Evolutionary conservation across 2,888 invertebrate species (phyloP).

Genomic region (Andrena flavipes): DNA sequence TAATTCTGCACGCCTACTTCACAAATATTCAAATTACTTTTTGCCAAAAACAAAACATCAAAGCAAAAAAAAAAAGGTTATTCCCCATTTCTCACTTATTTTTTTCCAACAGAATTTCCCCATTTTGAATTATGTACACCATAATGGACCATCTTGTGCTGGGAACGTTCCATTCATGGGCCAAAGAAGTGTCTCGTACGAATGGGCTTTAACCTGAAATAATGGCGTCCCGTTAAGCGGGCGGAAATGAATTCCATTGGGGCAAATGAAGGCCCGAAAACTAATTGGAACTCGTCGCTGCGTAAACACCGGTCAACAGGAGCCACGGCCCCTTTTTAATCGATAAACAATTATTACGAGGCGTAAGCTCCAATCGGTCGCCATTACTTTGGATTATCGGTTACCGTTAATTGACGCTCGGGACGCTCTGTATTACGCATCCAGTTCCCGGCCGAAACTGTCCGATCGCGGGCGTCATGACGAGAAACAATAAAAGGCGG

Average conservation of each 20-base stretch:
- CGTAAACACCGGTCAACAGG: constrained; percentile 30
- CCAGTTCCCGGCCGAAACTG: constrained; percentile 48
- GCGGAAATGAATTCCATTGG: constrained; percentile 11
- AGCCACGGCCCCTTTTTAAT: constrained; percentile 50
- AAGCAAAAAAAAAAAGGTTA: no score
- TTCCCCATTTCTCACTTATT: no score
- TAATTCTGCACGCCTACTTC: no score
- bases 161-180: no score
- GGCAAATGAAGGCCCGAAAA: constrained; percentile 14
- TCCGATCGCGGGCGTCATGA: constrained; percentile 48
- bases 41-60: no score
- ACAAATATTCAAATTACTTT: no score
- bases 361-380: constrained; percentile 64
- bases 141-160: no score
- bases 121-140: no score
- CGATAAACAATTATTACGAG: constrained; percentile 64
- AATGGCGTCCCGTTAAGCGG: constrained; percentile 1
- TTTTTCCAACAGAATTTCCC: no score
- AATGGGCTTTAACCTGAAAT: neutral
- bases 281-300: constrained; percentile 42
- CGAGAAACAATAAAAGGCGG: constrained; percentile 52
- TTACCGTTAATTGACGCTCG: constrained; percentile 64
- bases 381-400: constrained; percentile 66
- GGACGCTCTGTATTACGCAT: constrained; percentile 39
- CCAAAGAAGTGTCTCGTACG: neutral